phyloP scores from a whole-genome alignment of 2,113 vertebrate species.

The Acinonyx jubatus region DNA sequence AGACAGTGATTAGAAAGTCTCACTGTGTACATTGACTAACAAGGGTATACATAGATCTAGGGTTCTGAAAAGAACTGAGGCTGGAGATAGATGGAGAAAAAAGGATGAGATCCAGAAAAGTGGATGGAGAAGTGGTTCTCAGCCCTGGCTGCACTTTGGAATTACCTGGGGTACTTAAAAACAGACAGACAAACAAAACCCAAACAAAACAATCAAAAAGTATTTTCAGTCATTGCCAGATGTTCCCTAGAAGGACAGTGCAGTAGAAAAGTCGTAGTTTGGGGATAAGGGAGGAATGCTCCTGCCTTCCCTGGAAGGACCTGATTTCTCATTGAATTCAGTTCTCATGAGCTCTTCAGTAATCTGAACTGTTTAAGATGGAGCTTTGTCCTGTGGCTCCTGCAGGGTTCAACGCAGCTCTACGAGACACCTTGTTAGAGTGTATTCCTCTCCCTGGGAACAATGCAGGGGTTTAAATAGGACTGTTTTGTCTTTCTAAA shows the following conservation, averaged over 20 bases:
- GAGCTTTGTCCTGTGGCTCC: neutral
- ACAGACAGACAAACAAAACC: neutral
- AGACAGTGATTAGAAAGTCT: slow-evolving; percentile 1
- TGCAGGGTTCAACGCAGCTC: neutral
- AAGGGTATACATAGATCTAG: neutral
- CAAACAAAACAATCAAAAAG: neutral
- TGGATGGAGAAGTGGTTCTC: neutral
- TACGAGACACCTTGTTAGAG: neutral
- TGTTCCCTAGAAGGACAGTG: neutral
- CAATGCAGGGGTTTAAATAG: neutral
- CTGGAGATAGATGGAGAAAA: neutral
- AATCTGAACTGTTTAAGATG: slow-evolving; percentile 27
- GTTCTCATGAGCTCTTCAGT: neutral
- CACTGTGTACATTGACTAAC: neutral
- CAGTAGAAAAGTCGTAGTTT: neutral
- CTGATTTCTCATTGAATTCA: neutral
- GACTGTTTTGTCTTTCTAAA: slow-evolving; percentile 48
- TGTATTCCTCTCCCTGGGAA: neutral
- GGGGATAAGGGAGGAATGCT: neutral
- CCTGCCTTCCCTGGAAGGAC: neutral
- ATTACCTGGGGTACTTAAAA: neutral
- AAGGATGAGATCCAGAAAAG: neutral
- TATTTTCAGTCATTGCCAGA: slow-evolving; percentile 16
- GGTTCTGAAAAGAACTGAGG: neutral
- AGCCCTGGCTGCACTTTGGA: neutral